Evolutionary conservation across 2,797 vertebrate genomes (phyloP).

Genomic region (Gila robusta): DNA sequence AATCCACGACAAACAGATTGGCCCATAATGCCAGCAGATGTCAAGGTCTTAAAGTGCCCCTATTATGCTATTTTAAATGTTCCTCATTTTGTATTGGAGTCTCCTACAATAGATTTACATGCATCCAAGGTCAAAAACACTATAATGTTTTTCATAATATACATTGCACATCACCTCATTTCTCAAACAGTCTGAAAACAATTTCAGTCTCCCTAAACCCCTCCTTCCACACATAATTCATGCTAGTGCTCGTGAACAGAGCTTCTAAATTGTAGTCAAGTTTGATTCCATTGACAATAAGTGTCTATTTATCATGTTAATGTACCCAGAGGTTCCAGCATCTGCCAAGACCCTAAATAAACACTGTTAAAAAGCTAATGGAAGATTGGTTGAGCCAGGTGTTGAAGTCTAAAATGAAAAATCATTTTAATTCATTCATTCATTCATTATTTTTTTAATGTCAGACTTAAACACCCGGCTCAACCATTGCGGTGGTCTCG

Average conservation of each 20-base stretch:
- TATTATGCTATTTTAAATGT: not conserved
- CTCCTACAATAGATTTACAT: not conserved
- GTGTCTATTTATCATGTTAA: slow-evolving; percentile 60
- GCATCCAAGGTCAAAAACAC: not conserved
- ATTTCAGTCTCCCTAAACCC: too few relatives aligned
- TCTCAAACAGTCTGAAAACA: too few relatives aligned
- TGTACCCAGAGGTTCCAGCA: slow-evolving; percentile 51
- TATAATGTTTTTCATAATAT: not conserved
- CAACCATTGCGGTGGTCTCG: not conserved
- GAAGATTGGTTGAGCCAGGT: not conserved
- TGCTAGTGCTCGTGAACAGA: too few relatives aligned
- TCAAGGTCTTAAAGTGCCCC: not conserved
- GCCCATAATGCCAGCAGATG: not conserved
- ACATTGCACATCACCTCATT: too few relatives aligned
- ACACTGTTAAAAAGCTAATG: slow-evolving; percentile 44
- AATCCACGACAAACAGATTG: not conserved
- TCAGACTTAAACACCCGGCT: too few relatives aligned
- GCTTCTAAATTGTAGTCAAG: slow-evolving; percentile 23
- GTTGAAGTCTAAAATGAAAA: too few relatives aligned
- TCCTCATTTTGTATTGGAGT: not conserved
- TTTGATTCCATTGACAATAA: slow-evolving; percentile 53
- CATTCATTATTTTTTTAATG: too few relatives aligned
- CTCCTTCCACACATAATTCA: too few relatives aligned
- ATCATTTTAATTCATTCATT: too few relatives aligned
- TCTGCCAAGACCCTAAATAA: slow-evolving; percentile 53